Conservation (phyloP, 2,888 invertebrate genomes). For the Pseudococcus jackbeardsleyi region DNA sequence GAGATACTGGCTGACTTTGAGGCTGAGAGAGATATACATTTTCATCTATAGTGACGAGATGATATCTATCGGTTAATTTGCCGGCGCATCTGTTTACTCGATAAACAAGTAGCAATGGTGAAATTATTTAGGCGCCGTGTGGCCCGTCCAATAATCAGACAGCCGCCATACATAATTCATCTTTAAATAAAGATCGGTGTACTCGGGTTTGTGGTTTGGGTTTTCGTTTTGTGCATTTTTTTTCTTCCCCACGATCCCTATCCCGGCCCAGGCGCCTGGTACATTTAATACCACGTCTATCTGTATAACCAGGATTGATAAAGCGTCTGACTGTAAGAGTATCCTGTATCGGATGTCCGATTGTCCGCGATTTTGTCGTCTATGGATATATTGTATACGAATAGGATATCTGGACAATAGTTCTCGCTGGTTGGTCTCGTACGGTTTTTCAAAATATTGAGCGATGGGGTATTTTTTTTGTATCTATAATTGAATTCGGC, state of each 20-base stretch:
- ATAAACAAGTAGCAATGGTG: conserved; percentile 20
- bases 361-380: neutral
- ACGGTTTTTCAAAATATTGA: neutral
- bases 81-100: conserved; percentile 34
- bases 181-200: conserved; percentile 10
- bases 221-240: neutral
- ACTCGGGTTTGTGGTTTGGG: neutral
- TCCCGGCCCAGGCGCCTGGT: neutral
- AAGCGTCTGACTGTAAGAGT: neutral
- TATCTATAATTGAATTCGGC: too few species aligned
- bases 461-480: neutral
- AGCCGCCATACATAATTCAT: conserved; percentile 46
- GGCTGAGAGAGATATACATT: neutral
- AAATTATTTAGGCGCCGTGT: conserved; percentile 44
- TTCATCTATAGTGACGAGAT: neutral
- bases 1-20: too few species aligned
- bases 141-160: conserved; percentile 38
- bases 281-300: neutral
- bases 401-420: neutral
- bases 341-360: neutral
- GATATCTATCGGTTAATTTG: conserved; percentile 2
- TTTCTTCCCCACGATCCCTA: neutral
- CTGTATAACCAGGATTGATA: neutral
- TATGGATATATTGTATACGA: neutral
- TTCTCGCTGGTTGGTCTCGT: neutral